Evolutionary conservation across 1,140 invertebrate genomes (phyloP).

Genomic region (Drosophila miranda): DNA sequence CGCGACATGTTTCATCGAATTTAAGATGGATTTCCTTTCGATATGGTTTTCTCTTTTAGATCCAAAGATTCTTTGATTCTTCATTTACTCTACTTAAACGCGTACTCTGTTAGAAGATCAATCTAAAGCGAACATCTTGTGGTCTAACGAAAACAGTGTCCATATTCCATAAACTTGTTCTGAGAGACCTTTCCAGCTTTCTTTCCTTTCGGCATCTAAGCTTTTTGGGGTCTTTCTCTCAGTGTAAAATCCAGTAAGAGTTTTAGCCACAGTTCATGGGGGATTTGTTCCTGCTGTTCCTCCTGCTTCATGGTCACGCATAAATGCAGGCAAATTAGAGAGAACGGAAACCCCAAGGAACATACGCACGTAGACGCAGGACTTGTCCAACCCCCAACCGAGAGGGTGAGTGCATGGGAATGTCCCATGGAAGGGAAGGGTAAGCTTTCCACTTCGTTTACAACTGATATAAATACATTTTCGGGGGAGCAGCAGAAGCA

Average conservation of each 20-base stretch:
- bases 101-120: no score
- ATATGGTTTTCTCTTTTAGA: no score
- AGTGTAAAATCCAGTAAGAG: not conserved
- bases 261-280: conserved; percentile 10
- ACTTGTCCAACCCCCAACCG: conserved; percentile 23
- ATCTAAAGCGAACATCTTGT: no score
- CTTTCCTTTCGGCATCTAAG: no score
- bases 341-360: conserved; percentile 15
- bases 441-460: conserved; percentile 33
- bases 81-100: no score
- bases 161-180: no score
- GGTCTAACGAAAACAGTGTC: no score
- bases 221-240: no score
- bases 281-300: conserved; percentile 9
- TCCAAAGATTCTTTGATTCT: no score
- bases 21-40: no score
- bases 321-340: conserved; percentile 80
- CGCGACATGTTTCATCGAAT: no score
- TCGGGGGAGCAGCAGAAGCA: conserved; percentile 18
- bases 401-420: conserved; percentile 53
- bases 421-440: conserved; percentile 27
- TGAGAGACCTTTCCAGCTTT: no score
- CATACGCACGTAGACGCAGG: conserved; percentile 48
- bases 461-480: conserved; percentile 64
- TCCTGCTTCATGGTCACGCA: conserved; percentile 71